Base-by-base conservation (phyloP, 37 sponge, comb jelly and placozoan genomes). In the Spongilla lacustris region DNA sequence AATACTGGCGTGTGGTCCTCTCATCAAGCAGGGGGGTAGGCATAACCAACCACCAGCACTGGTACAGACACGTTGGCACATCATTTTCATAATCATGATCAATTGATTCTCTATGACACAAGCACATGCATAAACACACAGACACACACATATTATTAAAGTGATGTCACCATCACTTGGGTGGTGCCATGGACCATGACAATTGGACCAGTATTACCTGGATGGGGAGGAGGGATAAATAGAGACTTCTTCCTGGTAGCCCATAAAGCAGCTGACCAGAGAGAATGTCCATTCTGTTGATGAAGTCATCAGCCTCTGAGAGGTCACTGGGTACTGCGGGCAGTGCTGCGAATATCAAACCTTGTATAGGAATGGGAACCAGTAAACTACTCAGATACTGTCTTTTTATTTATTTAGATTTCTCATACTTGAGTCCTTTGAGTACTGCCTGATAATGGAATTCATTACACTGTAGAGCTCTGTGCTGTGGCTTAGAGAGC, bases 271-370 rank as follows among this genome's bases (percentile, higher is more conserved):
- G 4, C 72, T 80, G 28, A 90, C 91, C 69, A 34, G 91, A 85
- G 37, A 90, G 41, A 0, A 38, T 36, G 30, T 76, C 77, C 37
- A 90, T 69, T 34, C 81, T 89, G 23, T 76, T 68, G 30, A 85
- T 28, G 68, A 67, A 88, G 50, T 33, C 70, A 27, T 36, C 23
- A 71, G 92, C 76, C 14, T 41, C 30, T 2, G 50, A 36, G 0
- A 50, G 41, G 41, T 86, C 81, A 17, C 66, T 26, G 10, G 90
- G 85, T 0, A 79, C 24, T 1, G 85, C 68, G 14, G 94, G 94
- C 2, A 94, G 88, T 24, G 94, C 66, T 23, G 91, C 88, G 66
- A 94, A 91, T 0, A 90, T 50, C 5, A 94, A 91, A 82, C 78
- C 82, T 81, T 8, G 30, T 2, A n/a, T 14, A 41, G 30, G 30